Conservation (phyloP, 2,797 vertebrate species). For the Macropodus opercularis region DNA sequence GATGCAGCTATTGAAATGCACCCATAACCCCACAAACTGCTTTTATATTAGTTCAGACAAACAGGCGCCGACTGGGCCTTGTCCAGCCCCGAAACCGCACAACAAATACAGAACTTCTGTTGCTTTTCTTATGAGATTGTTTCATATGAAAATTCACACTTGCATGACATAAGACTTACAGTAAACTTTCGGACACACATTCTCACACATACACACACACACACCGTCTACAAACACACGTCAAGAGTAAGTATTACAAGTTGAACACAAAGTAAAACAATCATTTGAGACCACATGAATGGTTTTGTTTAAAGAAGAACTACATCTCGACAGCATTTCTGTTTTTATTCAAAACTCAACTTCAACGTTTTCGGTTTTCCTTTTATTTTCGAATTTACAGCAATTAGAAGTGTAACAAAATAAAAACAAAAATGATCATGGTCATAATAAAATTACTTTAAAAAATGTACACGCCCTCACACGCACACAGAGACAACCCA, state of each 20-base stretch:
- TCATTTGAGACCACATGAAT: constrained; percentile 35
- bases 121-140: constrained; percentile 45
- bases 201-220: constrained; percentile 46
- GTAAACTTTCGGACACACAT: constrained; percentile 39
- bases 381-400: constrained; percentile 91
- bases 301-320: constrained; percentile 54
- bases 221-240: constrained; percentile 44
- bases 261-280: constrained; percentile 27
- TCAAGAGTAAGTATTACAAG: constrained; percentile 49
- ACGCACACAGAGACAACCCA: constrained; percentile 82
- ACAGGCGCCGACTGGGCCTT: constrained; percentile 43
- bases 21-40: constrained; percentile 48
- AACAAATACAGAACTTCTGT: constrained; percentile 60
- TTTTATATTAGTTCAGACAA: constrained; percentile 64
- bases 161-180: constrained; percentile 51
- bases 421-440: constrained; percentile 82
- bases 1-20: constrained; percentile 25
- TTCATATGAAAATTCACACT: constrained; percentile 47
- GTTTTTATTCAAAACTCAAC: constrained; percentile 76
- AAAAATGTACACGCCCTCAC: constrained; percentile 87
- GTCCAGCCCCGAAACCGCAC: constrained; percentile 53
- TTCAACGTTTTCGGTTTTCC: constrained; percentile 79
- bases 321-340: constrained; percentile 56
- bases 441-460: constrained; percentile 84
- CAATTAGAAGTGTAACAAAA: constrained; percentile 87